These are phyloP conservation scores for Gymnogyps californianus DNA, from an alignment of 2,113 vertebrate genomes.

Conservation along the genomic window DNA sequence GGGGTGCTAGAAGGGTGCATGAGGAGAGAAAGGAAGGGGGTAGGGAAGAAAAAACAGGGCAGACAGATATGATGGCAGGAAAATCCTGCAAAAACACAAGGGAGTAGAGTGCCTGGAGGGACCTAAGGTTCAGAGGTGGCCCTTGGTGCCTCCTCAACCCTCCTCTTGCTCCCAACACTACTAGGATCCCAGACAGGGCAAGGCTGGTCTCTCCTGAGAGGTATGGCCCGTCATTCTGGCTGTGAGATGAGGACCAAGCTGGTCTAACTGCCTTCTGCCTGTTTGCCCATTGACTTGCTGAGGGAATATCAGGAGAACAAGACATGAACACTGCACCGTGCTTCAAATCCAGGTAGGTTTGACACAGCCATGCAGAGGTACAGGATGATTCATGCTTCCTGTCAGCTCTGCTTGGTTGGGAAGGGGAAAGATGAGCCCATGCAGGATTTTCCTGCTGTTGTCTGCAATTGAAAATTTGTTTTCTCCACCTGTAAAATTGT, in stretches of 20 bases:
- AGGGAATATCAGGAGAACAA: neutral
- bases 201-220: neutral
- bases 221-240: neutral
- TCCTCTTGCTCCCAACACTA: neutral
- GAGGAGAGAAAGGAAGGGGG: neutral
- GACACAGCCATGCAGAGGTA: neutral
- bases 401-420: neutral
- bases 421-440: neutral
- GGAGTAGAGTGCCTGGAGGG: neutral
- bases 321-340: rapidly evolving
- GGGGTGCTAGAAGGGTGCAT: neutral
- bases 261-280: neutral
- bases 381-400: neutral
- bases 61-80: neutral
- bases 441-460: neutral
- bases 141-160: neutral
- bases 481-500: neutral
- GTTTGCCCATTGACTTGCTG: neutral
- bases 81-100: neutral
- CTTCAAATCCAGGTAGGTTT: neutral
- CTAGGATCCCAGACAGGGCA: too few relatives aligned
- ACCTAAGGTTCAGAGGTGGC: neutral
- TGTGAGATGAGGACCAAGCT: neutral
- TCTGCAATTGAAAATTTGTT: neutral
- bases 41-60: neutral